A percentile compares a stretch with the other conserved stretches of the same genome.
Conservation (phyloP, 64 coral and sea anemone genomes). For the Anthopleura sola region DNA sequence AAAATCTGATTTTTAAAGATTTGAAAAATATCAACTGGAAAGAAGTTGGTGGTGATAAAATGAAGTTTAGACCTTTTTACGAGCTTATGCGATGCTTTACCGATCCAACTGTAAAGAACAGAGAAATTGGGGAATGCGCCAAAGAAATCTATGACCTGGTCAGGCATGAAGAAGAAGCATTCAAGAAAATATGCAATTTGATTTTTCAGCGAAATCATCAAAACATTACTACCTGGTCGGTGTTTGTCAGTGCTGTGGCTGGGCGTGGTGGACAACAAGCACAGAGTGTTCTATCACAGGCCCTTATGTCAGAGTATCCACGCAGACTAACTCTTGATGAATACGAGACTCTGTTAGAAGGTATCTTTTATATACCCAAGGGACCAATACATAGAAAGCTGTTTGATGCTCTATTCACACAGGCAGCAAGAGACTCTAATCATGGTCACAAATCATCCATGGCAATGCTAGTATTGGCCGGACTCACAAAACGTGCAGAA, state of each 20-base stretch:
- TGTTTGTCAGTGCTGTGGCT: conserved; percentile 24
- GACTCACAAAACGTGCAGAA: conserved; percentile 55
- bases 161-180: conserved; percentile 28
- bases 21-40: conserved; percentile 72
- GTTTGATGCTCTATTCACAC: conserved; percentile 58
- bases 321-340: conserved; percentile 56
- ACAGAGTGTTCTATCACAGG: conserved; percentile 59
- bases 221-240: conserved; percentile 78
- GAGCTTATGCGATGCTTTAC: conserved; percentile 83
- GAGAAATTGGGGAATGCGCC: conserved; percentile 59
- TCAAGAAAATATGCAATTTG: conserved; percentile 31
- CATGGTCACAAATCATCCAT: conserved; percentile 50
- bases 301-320: conserved; percentile 43
- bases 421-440: conserved; percentile 37
- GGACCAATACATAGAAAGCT: conserved; percentile 70
- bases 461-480: conserved; percentile 82
- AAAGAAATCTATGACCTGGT: conserved; percentile 70
- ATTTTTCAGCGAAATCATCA: conserved; percentile 70
- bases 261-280: conserved; percentile 48
- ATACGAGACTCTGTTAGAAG: conserved; percentile 69
- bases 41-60: conserved; percentile 68
- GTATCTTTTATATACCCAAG: conserved; percentile 72
- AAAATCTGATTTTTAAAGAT: conserved; percentile 56
- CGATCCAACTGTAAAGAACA: conserved; percentile 63
- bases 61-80: conserved; percentile 52